Base-by-base conservation (phyloP, 2,113 vertebrate species). In the Struthio camelus region DNA sequence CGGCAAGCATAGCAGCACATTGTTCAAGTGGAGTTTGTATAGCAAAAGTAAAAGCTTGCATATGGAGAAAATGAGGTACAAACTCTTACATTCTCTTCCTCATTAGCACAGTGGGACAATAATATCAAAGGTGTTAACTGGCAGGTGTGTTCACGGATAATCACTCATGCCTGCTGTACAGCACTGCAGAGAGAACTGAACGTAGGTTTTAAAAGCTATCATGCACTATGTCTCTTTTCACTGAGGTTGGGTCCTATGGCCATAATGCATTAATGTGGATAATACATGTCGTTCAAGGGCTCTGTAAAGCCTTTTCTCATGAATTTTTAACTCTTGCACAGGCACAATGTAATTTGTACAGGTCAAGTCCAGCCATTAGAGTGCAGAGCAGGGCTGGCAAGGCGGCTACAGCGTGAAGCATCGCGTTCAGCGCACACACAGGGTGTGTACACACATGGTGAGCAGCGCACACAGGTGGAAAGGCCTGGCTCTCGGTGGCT, bases 81-180 rank as follows among this genome's bases (percentile, higher is more conserved):
- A 93, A 97, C 80, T 54, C 67, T 88, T 64, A 90, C 8, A 0
- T 73, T 96, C 87, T 93, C 76, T 89, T 96, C 87, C 67, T 84
- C 91, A 93, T 95, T 97, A 95, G 65, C 96, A 85, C 96, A 95
- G 94, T 36, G 61, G 96, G 95, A 94, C 85, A 93, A 86, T 93
- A 95, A 93, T 97, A 95, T 94, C 95, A 94, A 93, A 96, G 91
- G 87, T 95, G 96, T 95, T 95, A 96, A 95, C 89, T 94, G 89
- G 95, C 91, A 96, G 87, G 85, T 95, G 72, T 88, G 82, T 87
- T 86, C 1, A 0, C 11, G 76, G 77, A 93, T 92, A 97, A 95
- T 92, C 15, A 3, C 56, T 87, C 2, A 0, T 0, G 76, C 87
- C 91, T 67, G 85, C 77, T 93, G 56, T 48, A 92, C 2, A 2